Percentiles rank a stretch among this genome's conserved stretches.
Conservation (phyloP, 1,140 invertebrate species). For the Brachionus manjavacas region DNA sequence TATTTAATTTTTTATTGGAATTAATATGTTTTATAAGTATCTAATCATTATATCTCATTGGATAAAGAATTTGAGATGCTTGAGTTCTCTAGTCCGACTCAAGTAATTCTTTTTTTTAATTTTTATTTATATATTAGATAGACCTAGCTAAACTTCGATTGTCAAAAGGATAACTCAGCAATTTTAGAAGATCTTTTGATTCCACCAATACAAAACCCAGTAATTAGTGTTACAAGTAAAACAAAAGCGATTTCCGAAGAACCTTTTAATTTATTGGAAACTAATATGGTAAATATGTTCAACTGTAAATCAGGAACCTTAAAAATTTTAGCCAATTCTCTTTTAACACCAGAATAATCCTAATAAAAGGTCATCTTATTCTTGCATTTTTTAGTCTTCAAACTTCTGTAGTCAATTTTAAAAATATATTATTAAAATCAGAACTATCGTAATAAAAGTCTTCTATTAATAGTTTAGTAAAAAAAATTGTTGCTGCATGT, state of each 20-base stretch:
- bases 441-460: not conserved
- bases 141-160: no score
- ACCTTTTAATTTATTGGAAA: not conserved
- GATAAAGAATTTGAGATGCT: not conserved
- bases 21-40: not conserved
- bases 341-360: not conserved
- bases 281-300: not conserved
- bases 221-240: slow-evolving; percentile 1
- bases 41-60: not conserved
- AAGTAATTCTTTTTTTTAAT: no score
- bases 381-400: not conserved
- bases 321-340: not conserved
- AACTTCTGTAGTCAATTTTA: not conserved
- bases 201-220: not conserved
- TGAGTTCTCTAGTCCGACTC: no score
- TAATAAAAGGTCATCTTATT: not conserved
- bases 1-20: not conserved
- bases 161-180: not conserved
- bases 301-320: not conserved
- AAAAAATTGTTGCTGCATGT: not conserved
- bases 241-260: not conserved
- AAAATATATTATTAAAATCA: not conserved
- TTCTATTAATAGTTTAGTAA: not conserved
- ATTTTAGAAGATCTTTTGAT: not conserved
- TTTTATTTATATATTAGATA: no score